Base-by-base conservation (phyloP, 2,113 vertebrate species). In the Echinops telfairi region DNA sequence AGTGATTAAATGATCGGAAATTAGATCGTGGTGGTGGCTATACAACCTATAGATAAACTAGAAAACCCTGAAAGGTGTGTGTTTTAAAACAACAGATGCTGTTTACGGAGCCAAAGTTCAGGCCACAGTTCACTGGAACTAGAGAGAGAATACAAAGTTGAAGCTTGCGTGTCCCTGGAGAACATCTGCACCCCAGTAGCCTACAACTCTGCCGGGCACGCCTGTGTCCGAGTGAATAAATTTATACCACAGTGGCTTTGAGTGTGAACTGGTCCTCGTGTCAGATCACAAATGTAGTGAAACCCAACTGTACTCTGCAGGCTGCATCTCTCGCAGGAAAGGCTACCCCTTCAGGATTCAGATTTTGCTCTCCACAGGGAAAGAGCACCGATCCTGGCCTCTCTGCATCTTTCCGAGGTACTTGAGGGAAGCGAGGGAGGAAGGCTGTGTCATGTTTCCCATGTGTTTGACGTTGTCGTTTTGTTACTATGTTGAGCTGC, bases 121-220 rank as follows among this genome's bases (percentile, higher is more conserved):
- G 60, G 16, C 10, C 12, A 19, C 60, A 58, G 17, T 53, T 86
- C 6, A 0, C 29, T 53, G 27, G 43, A 7, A 6, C 4, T 58
- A 8, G 29, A 89, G 62, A 8, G 3, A 88, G 38, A 57, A 82
- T 68, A 27, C 23, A 38, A 38, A 36, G 20, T 15, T 33, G 7
- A 5, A 4, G 19, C 0, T 2, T 20, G 40, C 9, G 15, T 9
- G 4, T 70, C 17, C 20, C 53, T 38, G 29, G 23, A 25, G 6
- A 60, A 3, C 8, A 31, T 1, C 14, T 60, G 2, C 1, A 1
- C 38, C 43, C 0, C 2, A 1, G 25, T 0, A 2, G 1, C 14
- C 2, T 9, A 22, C 16, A 27, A 11, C 10, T 79, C 25, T 53
- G 20, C 19, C 12, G 5, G 15, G 47, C 20, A 47, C 22, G 20